Percentiles rank a stretch among this genome's conserved stretches.
phyloP scores from a whole-genome alignment of 2,797 vertebrate species.

The Hirundo rustica region DNA sequence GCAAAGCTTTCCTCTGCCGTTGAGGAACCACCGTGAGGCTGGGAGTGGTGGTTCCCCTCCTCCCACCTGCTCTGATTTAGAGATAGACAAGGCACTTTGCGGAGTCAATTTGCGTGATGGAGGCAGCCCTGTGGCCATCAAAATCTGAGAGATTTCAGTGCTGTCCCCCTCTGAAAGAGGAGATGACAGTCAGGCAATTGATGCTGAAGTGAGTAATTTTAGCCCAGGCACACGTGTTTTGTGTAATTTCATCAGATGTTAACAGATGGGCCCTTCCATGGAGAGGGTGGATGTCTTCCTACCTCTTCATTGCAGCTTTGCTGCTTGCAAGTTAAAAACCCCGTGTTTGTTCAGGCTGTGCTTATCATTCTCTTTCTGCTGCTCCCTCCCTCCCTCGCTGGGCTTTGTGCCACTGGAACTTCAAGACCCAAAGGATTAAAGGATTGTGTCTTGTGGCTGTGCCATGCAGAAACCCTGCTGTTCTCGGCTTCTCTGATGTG shows the following conservation, averaged over 20 bases:
- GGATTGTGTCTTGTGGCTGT: background rate
- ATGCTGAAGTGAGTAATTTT: slow-evolving; percentile 47
- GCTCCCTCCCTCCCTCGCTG: background rate
- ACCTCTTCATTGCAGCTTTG: slow-evolving; percentile 20
- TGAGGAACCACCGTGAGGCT: background rate
- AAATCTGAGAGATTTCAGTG: slow-evolving; percentile 32
- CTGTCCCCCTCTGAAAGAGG: background rate
- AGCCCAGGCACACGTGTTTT: slow-evolving; percentile 24
- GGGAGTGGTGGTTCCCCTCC: background rate
- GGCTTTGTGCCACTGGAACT: background rate
- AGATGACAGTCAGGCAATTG: slow-evolving; percentile 6
- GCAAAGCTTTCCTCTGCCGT: background rate
- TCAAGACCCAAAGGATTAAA: background rate
- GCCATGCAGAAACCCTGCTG: background rate
- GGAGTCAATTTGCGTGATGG: background rate
- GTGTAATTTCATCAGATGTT: slow-evolving; percentile 62
- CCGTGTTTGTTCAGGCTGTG: background rate
- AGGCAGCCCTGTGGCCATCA: background rate
- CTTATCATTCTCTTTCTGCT: background rate
- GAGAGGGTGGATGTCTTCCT: slow-evolving; percentile 53
- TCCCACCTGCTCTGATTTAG: background rate
- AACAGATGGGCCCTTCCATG: slow-evolving; percentile 54
- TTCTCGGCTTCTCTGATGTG: background rate
- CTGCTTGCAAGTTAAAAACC: background rate
- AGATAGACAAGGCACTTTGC: background rate